Percentiles rank a stretch among this genome's conserved stretches.
Evolutionary conservation across 2,113 vertebrate genomes (phyloP).

Genomic region (Mastomys coucha): DNA sequence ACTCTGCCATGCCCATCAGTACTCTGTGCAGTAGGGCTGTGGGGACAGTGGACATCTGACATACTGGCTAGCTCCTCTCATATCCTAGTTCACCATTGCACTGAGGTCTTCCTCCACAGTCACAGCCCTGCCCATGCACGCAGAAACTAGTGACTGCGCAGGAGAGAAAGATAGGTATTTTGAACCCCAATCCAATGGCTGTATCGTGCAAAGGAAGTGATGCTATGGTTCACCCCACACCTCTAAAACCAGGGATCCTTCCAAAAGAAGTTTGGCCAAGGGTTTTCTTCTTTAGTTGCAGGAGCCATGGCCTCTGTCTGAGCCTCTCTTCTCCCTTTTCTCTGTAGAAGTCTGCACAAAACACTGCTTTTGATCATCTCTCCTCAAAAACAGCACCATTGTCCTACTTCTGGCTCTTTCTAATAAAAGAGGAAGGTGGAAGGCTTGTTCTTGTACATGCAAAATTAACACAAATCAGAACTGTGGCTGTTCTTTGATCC

Average conservation of each 20-base stretch:
- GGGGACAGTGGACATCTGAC: too few species aligned
- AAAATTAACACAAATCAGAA: conserved; percentile 78
- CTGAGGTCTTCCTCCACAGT: neutral
- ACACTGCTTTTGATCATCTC: conserved; percentile 46
- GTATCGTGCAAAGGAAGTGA: neutral
- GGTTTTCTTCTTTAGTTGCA: neutral
- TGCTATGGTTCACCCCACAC: neutral
- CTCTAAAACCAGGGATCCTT: neutral
- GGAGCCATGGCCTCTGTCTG: fast-evolving
- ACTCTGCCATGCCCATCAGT: neutral
- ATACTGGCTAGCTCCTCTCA: fast-evolving
- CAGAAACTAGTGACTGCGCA: neutral
- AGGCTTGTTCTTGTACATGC: conserved; percentile 17
- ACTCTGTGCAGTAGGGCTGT: neutral
- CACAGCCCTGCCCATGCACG: neutral
- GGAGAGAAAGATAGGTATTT: neutral
- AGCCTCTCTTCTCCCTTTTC: conserved; percentile 14
- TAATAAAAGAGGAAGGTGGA: conserved; percentile 28
- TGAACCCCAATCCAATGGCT: neutral
- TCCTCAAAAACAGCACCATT: conserved; percentile 65
- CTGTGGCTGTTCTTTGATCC: conserved; percentile 73
- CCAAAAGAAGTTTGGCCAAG: neutral
- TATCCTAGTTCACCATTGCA: too few species aligned
- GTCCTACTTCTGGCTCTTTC: conserved; percentile 52
- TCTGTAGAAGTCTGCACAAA: conserved; percentile 59